Percentiles rank a stretch among this genome's conserved stretches.
phyloP scores from a whole-genome alignment of 1,140 invertebrate species.

The Hermatobates lingyangjiaoensis region DNA sequence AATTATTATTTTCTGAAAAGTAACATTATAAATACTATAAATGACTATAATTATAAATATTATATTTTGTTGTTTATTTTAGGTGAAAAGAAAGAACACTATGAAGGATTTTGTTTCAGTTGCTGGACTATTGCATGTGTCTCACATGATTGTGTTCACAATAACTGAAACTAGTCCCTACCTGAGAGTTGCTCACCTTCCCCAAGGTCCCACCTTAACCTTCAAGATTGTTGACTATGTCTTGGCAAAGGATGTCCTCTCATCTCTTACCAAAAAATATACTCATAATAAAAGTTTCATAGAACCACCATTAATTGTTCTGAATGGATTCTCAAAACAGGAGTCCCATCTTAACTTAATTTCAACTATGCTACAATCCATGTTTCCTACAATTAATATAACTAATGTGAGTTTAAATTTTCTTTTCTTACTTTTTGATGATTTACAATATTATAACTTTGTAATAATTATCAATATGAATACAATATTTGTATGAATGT shows the following conservation, averaged over 20 bases:
- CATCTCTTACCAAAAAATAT: constrained; percentile 61
- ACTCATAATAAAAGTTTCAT: constrained; percentile 64
- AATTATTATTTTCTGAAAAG: no score
- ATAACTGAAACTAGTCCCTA: constrained; percentile 64
- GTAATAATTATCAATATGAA: no score
- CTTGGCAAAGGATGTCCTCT: constrained; percentile 67
- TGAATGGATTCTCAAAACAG: constrained; percentile 78
- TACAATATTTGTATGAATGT: no score
- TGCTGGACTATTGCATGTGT: constrained; percentile 71
- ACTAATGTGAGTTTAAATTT: constrained; percentile 34
- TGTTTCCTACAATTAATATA: constrained; percentile 94
- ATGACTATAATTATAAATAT: no score
- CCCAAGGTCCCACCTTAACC: constrained; percentile 64
- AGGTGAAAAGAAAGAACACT: constrained; percentile 68
- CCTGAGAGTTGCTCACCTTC: constrained; percentile 59
- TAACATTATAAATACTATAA: no score
- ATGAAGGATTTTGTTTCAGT: constrained; percentile 87
- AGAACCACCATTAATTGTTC: constrained; percentile 69
- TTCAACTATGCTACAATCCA: constrained; percentile 90
- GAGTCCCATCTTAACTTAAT: constrained; percentile 79
- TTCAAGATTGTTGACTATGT: constrained; percentile 75
- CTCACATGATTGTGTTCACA: constrained; percentile 74
- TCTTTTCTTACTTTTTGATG: not conserved
- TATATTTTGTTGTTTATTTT: constrained; percentile 22
- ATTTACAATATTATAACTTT: no score